A percentile compares a stretch with the other conserved stretches of the same genome.
Evolutionary conservation across 2,888 invertebrate genomes (phyloP).

Genomic region (Willowsia nigromaculata): DNA sequence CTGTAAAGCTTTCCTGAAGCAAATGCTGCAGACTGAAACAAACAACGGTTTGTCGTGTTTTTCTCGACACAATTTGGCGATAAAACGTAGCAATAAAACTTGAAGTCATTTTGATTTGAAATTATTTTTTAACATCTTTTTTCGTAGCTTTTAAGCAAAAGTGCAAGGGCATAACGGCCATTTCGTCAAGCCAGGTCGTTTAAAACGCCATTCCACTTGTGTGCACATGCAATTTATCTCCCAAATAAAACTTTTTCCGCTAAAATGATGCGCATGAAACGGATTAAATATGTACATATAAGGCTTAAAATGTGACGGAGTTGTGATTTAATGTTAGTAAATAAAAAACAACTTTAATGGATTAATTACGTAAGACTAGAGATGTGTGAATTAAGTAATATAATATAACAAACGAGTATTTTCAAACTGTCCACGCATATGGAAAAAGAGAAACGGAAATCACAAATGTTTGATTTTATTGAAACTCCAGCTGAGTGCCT

Average conservation of each 20-base stretch:
- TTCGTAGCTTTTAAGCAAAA: neutral
- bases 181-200: too few relatives aligned
- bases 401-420: neutral
- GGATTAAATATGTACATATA: too few relatives aligned
- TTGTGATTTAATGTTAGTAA: neutral
- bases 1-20: neutral
- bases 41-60: neutral
- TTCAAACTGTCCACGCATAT: neutral
- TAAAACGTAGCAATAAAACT: neutral
- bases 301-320: neutral
- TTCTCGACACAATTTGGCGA: neutral
- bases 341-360: neutral
- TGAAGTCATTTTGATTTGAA: neutral
- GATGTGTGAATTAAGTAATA: neutral
- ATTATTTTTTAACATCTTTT: neutral
- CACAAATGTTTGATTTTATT: neutral
- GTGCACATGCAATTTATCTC: too few relatives aligned
- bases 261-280: too few relatives aligned
- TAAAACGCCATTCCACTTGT: too few relatives aligned
- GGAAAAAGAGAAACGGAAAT: neutral
- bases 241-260: too few relatives aligned
- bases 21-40: neutral
- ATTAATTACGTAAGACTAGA: conserved; percentile 1
- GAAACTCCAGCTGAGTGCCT: conserved; percentile 62
- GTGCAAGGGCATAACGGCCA: too few relatives aligned